These are phyloP conservation scores for Antigone vipio DNA, from an alignment of 2,113 vertebrate genomes.

Conservation along the genomic window DNA sequence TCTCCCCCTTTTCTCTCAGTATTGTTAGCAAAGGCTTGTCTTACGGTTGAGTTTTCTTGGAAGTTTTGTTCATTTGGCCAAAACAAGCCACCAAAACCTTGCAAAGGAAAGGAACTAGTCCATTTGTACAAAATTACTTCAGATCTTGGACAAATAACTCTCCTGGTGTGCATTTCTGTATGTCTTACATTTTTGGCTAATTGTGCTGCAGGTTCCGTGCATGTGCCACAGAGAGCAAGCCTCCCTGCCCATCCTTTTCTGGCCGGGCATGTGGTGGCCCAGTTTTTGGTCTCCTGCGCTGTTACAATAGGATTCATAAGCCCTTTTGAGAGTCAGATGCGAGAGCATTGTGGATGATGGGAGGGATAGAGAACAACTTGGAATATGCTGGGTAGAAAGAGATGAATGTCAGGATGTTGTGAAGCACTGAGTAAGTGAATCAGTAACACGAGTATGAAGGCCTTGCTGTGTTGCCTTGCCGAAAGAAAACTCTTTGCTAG, in stretches of 20 bases:
- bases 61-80: background rate
- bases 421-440: background rate
- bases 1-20: accelerated
- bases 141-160: background rate
- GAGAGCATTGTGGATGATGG: background rate
- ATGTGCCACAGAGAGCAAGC: background rate
- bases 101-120: background rate
- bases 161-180: background rate
- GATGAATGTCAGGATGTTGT: background rate
- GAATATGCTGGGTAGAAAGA: background rate
- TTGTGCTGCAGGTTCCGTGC: background rate
- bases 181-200: background rate
- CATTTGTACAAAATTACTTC: background rate
- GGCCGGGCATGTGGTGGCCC: accelerated
- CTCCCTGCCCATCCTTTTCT: background rate
- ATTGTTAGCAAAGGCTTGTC: background rate
- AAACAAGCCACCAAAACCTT: background rate
- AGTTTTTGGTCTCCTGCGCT: background rate
- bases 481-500: background rate
- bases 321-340: background rate
- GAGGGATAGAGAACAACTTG: background rate
- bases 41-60: background rate
- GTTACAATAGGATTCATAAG: background rate
- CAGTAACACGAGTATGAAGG: background rate
- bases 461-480: background rate